Base-by-base conservation (phyloP, 2,888 invertebrate genomes). In the Sinelater perroti region DNA sequence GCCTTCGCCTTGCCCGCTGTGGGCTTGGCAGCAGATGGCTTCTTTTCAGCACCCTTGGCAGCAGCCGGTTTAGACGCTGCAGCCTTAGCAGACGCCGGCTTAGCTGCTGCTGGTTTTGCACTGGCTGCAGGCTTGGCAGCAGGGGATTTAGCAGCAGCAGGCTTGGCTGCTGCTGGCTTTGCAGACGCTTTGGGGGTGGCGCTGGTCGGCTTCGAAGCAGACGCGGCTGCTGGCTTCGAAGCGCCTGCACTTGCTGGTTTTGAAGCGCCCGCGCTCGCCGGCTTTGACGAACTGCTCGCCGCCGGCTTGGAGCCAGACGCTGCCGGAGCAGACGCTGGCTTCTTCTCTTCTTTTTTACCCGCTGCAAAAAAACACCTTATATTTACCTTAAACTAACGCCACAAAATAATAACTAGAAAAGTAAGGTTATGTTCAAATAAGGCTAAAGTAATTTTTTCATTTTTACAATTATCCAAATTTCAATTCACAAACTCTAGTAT, bases 341-440 rank as follows among this genome's bases (percentile, higher is more conserved):
- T 80, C 72, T 80, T 80, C 55, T 77, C 78, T 82, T 86, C 72
- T 83, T 51, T 51, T 20, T 30, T 40, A 30, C 42, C 31, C 14
- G 42, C 47, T 49, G 26, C n/a, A n/a, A n/a, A n/a, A n/a, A n/a
- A n/a, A n/a, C n/a, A n/a, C n/a, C n/a, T n/a, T n/a, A n/a, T n/a
- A n/a, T n/a, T n/a, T n/a, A n/a, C n/a, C n/a, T n/a, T n/a, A n/a
- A n/a, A n/a, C n/a, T n/a, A n/a, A n/a, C n/a, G n/a, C n/a, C n/a
- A n/a, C n/a, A n/a, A n/a, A n/a, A n/a, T n/a, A n/a, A n/a, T n/a
- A n/a, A n/a, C n/a, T n/a, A n/a, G n/a, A n/a, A n/a, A n/a, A n/a
- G n/a, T n/a, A n/a, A n/a, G n/a, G n/a, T n/a, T n/a, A n/a, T n/a
- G n/a, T n/a, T n/a, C n/a, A n/a, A n/a, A n/a, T n/a, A n/a, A n/a